A percentile compares a stretch with the other conserved stretches of the same genome.
Conservation (phyloP, 1,140 invertebrate species). For the Acromyrmex charruanus region DNA sequence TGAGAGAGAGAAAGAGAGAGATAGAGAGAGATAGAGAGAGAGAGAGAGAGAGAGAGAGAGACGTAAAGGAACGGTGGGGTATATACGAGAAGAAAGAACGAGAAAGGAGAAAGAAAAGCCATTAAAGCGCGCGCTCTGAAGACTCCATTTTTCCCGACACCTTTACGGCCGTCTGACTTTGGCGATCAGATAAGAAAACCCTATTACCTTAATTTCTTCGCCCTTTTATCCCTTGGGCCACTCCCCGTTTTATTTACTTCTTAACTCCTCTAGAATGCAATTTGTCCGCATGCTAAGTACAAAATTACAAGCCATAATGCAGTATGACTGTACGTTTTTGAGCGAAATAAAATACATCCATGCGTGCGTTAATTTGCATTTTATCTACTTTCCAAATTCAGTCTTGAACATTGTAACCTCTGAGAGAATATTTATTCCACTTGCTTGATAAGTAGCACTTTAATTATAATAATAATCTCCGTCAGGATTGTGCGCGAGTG, state of each 20-base stretch:
- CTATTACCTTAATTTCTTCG: constrained; percentile 71
- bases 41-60: background rate
- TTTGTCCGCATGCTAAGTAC: background rate
- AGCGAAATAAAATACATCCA: background rate
- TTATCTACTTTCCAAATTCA: constrained; percentile 10
- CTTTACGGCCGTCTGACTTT: constrained; percentile 58
- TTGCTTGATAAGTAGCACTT: constrained; percentile 13
- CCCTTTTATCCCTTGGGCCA: constrained; percentile 5
- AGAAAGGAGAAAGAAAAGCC: constrained; percentile 42
- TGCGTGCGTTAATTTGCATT: background rate
- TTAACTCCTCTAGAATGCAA: background rate
- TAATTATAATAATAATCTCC: constrained; percentile 45
- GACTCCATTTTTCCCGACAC: constrained; percentile 61
- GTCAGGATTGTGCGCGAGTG: background rate
- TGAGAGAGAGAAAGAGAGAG: background rate
- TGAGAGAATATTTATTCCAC: background rate
- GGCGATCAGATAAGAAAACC: constrained; percentile 62
- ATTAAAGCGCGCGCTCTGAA: constrained; percentile 41
- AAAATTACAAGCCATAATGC: constrained; percentile 6
- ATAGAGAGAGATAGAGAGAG: background rate
- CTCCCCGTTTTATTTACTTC: constrained; percentile 19
- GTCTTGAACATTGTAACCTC: background rate
- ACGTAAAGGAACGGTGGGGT: background rate
- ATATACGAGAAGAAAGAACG: background rate
- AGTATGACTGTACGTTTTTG: background rate